Evolutionary conservation across 2,888 invertebrate species (phyloP).

Genomic region (Cerastis leucographa): DNA sequence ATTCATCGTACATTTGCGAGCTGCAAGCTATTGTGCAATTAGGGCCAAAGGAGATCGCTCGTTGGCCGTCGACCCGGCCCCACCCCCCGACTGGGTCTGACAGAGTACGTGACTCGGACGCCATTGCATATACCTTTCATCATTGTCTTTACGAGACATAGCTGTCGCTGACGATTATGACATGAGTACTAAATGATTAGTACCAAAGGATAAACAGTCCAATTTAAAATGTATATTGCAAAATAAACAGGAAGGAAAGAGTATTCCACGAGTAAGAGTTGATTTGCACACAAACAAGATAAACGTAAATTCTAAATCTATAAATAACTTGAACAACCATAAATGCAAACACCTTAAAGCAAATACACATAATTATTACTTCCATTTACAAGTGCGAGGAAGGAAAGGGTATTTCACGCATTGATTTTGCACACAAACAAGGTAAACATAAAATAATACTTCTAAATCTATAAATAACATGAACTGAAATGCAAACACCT

Average conservation of each 20-base stretch:
- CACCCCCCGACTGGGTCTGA: slow-evolving; percentile 72
- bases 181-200: slow-evolving; percentile 22
- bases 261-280: neutral
- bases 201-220: neutral
- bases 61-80: slow-evolving; percentile 80
- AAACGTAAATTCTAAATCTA: slow-evolving; percentile 28
- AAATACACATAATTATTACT: slow-evolving; percentile 28
- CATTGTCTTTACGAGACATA: slow-evolving; percentile 68
- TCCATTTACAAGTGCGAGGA: slow-evolving; percentile 35
- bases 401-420: neutral
- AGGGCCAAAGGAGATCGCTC: slow-evolving; percentile 73
- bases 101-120: slow-evolving; percentile 83
- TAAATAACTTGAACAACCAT: slow-evolving; percentile 7
- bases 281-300: slow-evolving; percentile 35
- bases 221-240: slow-evolving; percentile 21
- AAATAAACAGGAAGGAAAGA: slow-evolving; percentile 45
- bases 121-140: slow-evolving; percentile 78
- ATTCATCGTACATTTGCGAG: slow-evolving; percentile 71
- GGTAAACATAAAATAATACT: slow-evolving; percentile 33
- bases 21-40: slow-evolving; percentile 83
- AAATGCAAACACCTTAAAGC: slow-evolving; percentile 28
- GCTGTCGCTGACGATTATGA: slow-evolving; percentile 49
- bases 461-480: slow-evolving; percentile 23
- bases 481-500: slow-evolving; percentile 13
- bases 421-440: slow-evolving; percentile 29